Evolutionary conservation across 2,888 invertebrate species (phyloP).

Genomic region (Cenopis cana): DNA sequence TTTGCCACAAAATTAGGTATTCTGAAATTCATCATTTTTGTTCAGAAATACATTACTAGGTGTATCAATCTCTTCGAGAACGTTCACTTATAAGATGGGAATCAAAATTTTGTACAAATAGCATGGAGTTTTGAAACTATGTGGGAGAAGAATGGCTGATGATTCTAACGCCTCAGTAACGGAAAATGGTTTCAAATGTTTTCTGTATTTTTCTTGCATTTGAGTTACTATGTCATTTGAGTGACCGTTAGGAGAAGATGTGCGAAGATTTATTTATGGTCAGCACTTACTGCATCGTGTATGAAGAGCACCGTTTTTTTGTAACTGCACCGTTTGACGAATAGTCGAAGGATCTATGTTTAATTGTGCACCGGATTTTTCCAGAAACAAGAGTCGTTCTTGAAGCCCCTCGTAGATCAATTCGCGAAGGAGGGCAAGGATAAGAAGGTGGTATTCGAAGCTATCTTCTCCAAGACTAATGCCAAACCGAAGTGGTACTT

Average conservation of each 20-base stretch:
- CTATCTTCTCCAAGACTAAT: slow-evolving; percentile 98
- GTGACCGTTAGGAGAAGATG: slow-evolving; percentile 63
- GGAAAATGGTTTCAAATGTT: slow-evolving; percentile 65
- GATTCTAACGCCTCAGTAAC: slow-evolving; percentile 79
- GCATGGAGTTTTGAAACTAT: slow-evolving; percentile 75
- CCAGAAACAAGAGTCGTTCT: slow-evolving; percentile 97
- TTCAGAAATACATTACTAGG: slow-evolving; percentile 50
- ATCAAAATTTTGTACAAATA: slow-evolving; percentile 79
- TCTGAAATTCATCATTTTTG: slow-evolving; percentile 67
- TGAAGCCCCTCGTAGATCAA: slow-evolving; percentile 97
- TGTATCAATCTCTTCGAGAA: slow-evolving; percentile 52
- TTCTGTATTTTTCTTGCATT: slow-evolving; percentile 70
- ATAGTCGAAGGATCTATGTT: slow-evolving; percentile 52
- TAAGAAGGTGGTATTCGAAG: slow-evolving; percentile 96
- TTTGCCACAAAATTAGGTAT: slow-evolving; percentile 29
- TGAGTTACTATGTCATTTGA: slow-evolving; percentile 58
- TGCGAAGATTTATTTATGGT: slow-evolving; percentile 65
- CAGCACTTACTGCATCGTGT: slow-evolving; percentile 78
- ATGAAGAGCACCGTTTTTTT: slow-evolving; percentile 75
- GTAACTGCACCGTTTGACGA: slow-evolving; percentile 64
- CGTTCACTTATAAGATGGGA: slow-evolving; percentile 60
- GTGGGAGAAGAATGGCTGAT: slow-evolving; percentile 73
- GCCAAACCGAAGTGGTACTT: slow-evolving; percentile 96
- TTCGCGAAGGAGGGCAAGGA: slow-evolving; percentile 98
- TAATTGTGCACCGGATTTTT: slow-evolving; percentile 63